Evolutionary conservation across 2,113 vertebrate genomes (phyloP).

Genomic region (Perca fluviatilis): DNA sequence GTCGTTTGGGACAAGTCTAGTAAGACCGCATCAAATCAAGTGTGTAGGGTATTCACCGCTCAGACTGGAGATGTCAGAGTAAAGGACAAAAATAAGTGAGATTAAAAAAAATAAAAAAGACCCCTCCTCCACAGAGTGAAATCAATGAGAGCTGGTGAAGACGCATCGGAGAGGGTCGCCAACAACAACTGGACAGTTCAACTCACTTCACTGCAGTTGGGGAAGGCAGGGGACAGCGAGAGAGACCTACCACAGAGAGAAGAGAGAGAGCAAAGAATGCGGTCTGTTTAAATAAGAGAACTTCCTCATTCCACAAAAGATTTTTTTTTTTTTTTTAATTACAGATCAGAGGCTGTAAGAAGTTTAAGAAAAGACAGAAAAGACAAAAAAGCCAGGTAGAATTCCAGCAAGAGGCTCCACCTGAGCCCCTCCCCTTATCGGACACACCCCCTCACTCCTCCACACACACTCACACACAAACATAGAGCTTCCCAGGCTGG

Average conservation of each 20-base stretch:
- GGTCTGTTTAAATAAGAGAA: constrained; percentile 30
- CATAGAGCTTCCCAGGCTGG: constrained; percentile 34
- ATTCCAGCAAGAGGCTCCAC: constrained; percentile 62
- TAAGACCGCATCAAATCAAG: not conserved
- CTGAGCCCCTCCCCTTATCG: constrained; percentile 44
- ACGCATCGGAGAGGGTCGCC: constrained; percentile 65
- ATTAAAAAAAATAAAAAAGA: not conserved
- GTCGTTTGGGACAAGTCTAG: not conserved
- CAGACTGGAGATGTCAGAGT: constrained; percentile 25
- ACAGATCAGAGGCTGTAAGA: no score
- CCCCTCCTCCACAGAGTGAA: constrained; percentile 57
- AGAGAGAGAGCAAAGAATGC: constrained; percentile 44
- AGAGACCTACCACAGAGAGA: constrained; percentile 34
- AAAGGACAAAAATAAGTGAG: constrained; percentile 37
- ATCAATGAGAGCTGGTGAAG: constrained; percentile 73
- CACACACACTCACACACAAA: not conserved
- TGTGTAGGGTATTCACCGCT: not conserved
- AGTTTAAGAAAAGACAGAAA: constrained; percentile 10
- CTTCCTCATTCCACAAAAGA: constrained; percentile 37
- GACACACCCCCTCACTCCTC: not conserved
- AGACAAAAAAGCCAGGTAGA: constrained; percentile 50
- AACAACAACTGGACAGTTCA: constrained; percentile 63
- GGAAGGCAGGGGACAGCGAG: constrained; percentile 5
- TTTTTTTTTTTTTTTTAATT: no score
- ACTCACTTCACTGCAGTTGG: constrained; percentile 48